phyloP scores from a whole-genome alignment of 2,113 vertebrate species.

The Rhea americana region DNA sequence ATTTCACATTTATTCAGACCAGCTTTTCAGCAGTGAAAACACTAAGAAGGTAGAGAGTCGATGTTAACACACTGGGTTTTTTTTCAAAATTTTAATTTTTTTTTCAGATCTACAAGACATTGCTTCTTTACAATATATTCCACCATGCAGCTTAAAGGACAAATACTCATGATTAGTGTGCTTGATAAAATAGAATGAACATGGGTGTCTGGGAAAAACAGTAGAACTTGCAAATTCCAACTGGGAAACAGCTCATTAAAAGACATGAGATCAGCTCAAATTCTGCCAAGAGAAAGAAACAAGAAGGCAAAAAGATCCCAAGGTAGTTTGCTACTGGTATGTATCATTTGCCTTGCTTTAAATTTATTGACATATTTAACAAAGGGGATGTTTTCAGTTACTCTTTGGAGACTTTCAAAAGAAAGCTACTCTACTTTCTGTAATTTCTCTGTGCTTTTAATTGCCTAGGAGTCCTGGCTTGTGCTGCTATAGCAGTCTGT shows the following conservation, averaged over 20 bases:
- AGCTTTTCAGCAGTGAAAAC: not conserved
- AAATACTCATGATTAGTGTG: not conserved
- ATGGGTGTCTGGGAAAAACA: not conserved
- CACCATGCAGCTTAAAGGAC: not conserved
- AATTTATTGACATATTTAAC: conserved; percentile 16
- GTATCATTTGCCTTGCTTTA: conserved; percentile 31
- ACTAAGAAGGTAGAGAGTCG: not conserved
- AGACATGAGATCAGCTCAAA: conserved; percentile 2
- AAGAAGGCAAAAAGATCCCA: conserved; percentile 3
- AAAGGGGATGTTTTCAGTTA: not conserved
- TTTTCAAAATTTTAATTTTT: not conserved
- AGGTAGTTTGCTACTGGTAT: not conserved
- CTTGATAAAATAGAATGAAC: conserved; percentile 19
- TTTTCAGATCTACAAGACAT: not conserved
- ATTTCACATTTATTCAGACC: not conserved
- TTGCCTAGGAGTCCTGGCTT: not conserved
- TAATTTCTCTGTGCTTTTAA: not conserved
- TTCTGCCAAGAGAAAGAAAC: conserved; percentile 35
- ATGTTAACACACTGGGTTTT: not conserved
- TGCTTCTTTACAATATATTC: not conserved
- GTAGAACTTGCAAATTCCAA: conserved; percentile 19
- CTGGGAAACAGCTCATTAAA: conserved; percentile 37
- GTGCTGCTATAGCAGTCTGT: not conserved
- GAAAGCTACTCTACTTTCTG: not conserved
- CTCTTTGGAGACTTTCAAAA: conserved; percentile 7